These are phyloP conservation scores for Girardia tigrina DNA, from an alignment of 2,888 invertebrate species.

Conservation along the genomic window DNA sequence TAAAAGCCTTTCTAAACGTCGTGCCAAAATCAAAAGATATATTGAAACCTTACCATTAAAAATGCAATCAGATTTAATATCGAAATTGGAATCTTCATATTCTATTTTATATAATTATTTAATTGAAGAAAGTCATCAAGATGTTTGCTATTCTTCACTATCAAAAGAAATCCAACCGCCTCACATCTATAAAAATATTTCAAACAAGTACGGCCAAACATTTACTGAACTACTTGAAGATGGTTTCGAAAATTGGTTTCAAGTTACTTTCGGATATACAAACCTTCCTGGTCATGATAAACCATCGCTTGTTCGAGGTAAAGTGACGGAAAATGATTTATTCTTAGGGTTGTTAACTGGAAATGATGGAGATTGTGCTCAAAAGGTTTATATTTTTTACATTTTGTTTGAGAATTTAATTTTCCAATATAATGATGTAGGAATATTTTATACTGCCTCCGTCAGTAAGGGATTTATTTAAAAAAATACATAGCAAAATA, in stretches of 20 bases:
- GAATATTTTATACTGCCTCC: too few species aligned
- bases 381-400: too few species aligned
- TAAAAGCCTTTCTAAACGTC: background rate
- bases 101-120: background rate
- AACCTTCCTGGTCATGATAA: background rate
- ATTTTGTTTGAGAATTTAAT: too few species aligned
- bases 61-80: background rate
- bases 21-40: background rate
- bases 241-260: background rate
- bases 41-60: background rate
- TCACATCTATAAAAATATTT: background rate
- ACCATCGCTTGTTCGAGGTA: background rate
- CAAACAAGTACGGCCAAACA: background rate
- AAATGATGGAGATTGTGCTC: background rate
- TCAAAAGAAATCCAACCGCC: background rate
- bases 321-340: background rate
- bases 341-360: background rate
- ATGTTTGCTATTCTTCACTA: background rate
- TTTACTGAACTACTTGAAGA: background rate
- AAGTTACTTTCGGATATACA: background rate
- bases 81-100: conserved; percentile 5
- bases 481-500: too few species aligned
- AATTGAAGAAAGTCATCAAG: background rate
- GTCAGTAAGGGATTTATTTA: too few species aligned
- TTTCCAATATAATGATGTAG: too few species aligned